phyloP scores from a whole-genome alignment of 2,113 vertebrate species.

The Toxostoma redivivum region DNA sequence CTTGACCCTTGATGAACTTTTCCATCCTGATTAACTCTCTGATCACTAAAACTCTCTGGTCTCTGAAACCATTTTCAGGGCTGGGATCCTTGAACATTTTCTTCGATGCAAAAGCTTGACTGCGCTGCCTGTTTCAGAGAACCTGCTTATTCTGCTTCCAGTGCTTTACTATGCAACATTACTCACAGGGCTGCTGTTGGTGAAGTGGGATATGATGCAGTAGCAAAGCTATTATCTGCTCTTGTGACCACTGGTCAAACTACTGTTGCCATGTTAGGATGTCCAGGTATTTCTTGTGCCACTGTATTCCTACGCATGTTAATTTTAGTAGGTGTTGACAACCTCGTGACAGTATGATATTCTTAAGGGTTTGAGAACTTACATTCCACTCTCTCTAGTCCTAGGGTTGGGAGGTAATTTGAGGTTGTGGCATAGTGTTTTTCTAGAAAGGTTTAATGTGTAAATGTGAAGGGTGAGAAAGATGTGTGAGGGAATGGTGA shows the following conservation, averaged over 20 bases:
- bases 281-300: neutral
- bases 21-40: neutral
- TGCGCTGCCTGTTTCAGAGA: neutral
- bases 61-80: neutral
- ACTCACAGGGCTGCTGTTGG: neutral
- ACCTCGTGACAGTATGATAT: neutral
- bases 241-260: neutral
- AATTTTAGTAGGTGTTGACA: neutral
- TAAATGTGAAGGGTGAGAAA: neutral
- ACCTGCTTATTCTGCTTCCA: neutral
- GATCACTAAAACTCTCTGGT: neutral
- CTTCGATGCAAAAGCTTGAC: neutral
- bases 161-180: rapidly evolving
- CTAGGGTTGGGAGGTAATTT: neutral
- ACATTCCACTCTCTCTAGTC: neutral
- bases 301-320: neutral
- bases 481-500: neutral
- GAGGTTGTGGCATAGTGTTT: neutral
- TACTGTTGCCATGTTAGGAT: neutral
- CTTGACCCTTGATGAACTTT: neutral
- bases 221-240: neutral
- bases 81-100: neutral
- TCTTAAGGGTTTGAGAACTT: neutral
- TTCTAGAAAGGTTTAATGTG: neutral
- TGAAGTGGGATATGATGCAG: neutral